phyloP scores from a whole-genome alignment of 2,888 invertebrate species.

The Aleiodes leptofemur region DNA sequence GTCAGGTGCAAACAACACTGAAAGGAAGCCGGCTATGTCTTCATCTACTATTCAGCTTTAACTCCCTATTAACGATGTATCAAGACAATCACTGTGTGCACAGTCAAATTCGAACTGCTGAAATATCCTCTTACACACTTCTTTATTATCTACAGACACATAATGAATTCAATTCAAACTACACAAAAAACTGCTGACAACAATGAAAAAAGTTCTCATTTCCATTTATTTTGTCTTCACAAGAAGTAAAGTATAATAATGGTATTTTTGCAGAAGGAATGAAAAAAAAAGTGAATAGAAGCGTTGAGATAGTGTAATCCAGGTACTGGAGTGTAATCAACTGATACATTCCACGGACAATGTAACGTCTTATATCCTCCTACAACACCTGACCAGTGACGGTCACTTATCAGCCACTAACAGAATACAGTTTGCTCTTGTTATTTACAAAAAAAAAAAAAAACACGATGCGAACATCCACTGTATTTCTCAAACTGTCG shows the following conservation, averaged over 20 bases:
- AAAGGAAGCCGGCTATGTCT: neutral
- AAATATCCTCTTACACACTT: constrained; percentile 8
- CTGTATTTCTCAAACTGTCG: constrained; percentile 12
- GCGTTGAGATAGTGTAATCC: neutral
- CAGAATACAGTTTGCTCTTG: constrained; percentile 63
- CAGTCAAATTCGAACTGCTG: constrained; percentile 17
- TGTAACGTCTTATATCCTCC: constrained; percentile 50
- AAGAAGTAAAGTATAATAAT: too few relatives aligned
- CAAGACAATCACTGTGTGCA: constrained; percentile 2
- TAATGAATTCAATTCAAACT: too few relatives aligned
- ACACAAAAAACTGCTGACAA: too few relatives aligned
- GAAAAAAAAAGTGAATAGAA: too few relatives aligned
- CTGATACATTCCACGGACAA: constrained; percentile 47
- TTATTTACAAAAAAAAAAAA: constrained; percentile 62
- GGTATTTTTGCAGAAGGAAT: too few relatives aligned
- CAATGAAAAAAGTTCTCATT: too few relatives aligned
- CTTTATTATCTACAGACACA: neutral
- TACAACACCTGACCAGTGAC: constrained; percentile 59
- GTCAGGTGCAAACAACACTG: constrained; percentile 33
- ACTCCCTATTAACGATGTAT: constrained; percentile 4
- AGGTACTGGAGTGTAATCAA: constrained; percentile 32
- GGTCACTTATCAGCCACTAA: constrained; percentile 68
- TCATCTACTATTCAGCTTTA: neutral
- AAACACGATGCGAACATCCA: neutral
- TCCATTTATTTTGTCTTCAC: too few relatives aligned